phyloP scores from a whole-genome alignment of 2,113 vertebrate species.

The Xenus cinereus region DNA sequence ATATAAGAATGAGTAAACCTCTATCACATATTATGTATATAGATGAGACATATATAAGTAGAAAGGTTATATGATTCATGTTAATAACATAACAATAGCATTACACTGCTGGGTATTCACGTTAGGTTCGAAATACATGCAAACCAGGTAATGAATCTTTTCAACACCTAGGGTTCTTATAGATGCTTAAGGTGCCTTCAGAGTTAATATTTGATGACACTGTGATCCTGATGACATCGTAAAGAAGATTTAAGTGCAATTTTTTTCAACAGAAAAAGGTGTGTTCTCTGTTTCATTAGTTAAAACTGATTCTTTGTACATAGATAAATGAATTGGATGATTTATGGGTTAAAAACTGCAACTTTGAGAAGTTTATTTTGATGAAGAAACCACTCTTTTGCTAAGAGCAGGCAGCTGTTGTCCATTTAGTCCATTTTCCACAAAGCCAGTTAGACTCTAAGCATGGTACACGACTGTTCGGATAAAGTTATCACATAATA shows the following conservation, averaged over 20 bases:
- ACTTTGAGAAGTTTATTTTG: not conserved
- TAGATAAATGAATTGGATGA: not conserved
- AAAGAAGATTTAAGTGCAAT: not conserved
- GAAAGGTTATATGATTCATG: not conserved
- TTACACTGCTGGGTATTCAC: not conserved
- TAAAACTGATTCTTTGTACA: not conserved
- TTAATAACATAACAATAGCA: not conserved
- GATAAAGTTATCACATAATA: not conserved
- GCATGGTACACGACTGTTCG: not conserved
- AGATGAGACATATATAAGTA: not conserved
- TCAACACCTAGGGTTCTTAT: not conserved
- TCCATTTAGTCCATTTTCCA: not conserved
- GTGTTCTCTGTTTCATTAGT: not conserved
- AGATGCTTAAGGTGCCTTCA: not conserved
- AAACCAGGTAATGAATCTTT: not conserved
- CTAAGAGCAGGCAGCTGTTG: not conserved
- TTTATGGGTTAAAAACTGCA: not conserved
- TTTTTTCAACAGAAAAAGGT: not conserved
- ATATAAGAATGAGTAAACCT: not conserved
- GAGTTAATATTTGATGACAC: not conserved
- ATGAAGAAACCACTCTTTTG: not conserved
- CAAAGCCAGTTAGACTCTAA: not conserved
- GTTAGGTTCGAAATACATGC: not conserved
- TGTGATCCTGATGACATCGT: not conserved
- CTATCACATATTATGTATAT: not conserved